A percentile compares a stretch with the other conserved stretches of the same genome.
Evolutionary conservation across 2,797 vertebrate genomes (phyloP).

Genomic region (Rhinichthys osculus): DNA sequence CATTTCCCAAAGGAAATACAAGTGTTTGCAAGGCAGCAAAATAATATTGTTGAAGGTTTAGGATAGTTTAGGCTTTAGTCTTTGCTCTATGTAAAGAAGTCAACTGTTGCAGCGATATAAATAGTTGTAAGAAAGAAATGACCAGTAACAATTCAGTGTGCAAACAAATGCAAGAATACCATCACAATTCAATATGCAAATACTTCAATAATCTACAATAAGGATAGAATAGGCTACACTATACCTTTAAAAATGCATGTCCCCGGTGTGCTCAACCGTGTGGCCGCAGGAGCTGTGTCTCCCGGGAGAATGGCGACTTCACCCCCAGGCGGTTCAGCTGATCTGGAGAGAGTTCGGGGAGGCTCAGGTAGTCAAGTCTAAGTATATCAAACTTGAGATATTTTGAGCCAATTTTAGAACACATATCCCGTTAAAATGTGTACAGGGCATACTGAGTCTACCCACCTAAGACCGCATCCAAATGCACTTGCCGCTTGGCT

Average conservation of each 20-base stretch:
- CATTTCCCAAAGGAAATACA: slow-evolving; percentile 16
- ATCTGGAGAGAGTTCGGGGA: too few species aligned
- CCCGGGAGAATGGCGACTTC: too few species aligned
- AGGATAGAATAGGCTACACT: too few species aligned
- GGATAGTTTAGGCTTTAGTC: neutral
- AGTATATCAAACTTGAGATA: neutral
- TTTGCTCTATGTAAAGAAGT: neutral
- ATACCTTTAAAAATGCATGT: too few species aligned
- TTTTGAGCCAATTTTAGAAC: neutral
- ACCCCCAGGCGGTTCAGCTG: too few species aligned
- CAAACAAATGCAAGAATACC: neutral
- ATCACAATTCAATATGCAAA: neutral
- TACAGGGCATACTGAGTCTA: neutral
- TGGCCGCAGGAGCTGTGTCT: too few species aligned
- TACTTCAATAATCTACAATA: neutral
- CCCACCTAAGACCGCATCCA: neutral
- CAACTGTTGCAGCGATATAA: neutral
- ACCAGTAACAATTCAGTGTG: neutral
- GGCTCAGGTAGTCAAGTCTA: neutral
- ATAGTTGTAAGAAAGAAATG: neutral
- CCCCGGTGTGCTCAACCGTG: too few species aligned
- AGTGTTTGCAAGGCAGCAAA: neutral
- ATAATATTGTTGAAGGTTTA: neutral
- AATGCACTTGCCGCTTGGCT: neutral
- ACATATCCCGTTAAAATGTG: neutral